These are phyloP conservation scores for Cossypha heuglini DNA, from an alignment of 2,797 vertebrate genomes.

Conservation along the genomic window DNA sequence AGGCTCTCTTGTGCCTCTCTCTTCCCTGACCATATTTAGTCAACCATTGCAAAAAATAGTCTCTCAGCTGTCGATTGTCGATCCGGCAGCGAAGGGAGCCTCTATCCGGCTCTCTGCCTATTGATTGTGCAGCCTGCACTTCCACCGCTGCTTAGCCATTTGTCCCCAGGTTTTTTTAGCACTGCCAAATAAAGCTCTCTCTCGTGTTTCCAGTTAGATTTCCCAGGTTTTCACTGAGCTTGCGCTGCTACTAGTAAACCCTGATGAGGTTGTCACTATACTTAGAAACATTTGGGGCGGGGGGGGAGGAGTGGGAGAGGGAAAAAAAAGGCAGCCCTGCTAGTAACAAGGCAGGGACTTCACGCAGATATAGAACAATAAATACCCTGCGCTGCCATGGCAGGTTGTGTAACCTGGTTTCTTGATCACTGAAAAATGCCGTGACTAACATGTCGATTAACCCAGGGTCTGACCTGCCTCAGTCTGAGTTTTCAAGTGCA, in stretches of 20 bases:
- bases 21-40: slow-evolving; percentile 99
- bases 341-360: slow-evolving; percentile 51
- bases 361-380: slow-evolving; percentile 59
- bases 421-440: slow-evolving; percentile 21
- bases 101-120: slow-evolving; percentile 86
- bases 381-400: slow-evolving; percentile 36
- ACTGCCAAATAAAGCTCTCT: slow-evolving; percentile 94
- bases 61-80: slow-evolving; percentile 88
- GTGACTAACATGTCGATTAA: not conserved
- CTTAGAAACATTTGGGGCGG: slow-evolving; percentile 77
- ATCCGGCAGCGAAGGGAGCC: slow-evolving; percentile 83
- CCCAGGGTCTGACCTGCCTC: not conserved
- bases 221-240: slow-evolving; percentile 81
- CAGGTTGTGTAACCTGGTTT: slow-evolving; percentile 62
- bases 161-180: slow-evolving; percentile 87
- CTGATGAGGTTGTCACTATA: slow-evolving; percentile 81
- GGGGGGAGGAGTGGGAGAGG: not conserved
- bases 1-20: slow-evolving; percentile 89
- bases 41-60: slow-evolving; percentile 99
- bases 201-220: slow-evolving; percentile 87
- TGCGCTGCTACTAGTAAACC: slow-evolving; percentile 81
- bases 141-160: slow-evolving; percentile 82
- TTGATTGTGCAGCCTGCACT: slow-evolving; percentile 89
- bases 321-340: not conserved
- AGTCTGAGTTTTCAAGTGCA: not conserved